Evolutionary conservation across 2,797 vertebrate species (phyloP), one percentile per base, ranked within the genome.

Genomic region (Melanogrammus aeglefinus): DNA sequence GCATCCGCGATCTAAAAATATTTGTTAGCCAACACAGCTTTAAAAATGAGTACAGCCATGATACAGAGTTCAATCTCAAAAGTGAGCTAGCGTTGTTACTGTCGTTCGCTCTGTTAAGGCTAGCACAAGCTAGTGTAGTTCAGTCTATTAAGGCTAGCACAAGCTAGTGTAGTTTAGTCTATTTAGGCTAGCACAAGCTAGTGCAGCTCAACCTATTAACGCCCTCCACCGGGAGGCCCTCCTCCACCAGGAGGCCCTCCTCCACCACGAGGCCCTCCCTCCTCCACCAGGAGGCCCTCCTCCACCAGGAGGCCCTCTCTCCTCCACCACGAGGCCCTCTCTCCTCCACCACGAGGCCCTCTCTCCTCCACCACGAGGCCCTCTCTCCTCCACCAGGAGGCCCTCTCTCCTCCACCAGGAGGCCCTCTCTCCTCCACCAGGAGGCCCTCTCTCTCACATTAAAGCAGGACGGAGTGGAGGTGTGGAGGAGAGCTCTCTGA

Each of bases 1-100:
- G 88, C 89, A 89, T 81, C 81, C 78, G 73, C 75, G 84, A 87
- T 85, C 84, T 89, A 89, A 91, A 91, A 89, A 88, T 90, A 90
- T 91, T 90, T 87, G 84, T 84, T 78, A 84, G 83, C 83, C 72
- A 79, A 84, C 77, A 86, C 82, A 72, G 76, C 76, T 77, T 82
- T 77, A 63, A 63, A 63, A 63, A 63, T 63, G 24, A 63, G 57
- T 63, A 63, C 57, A 63, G 57, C 57, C 57, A 63, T 63, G 57
- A 63, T 63, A 24, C 57, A 63, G 57, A 63, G 57, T 63, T 63
- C 57, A 24, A 63, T n/a, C 57, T 63, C 24, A 9, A 24, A 63
- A 18, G 57, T 63, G 9, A 63, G 57, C 57, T 14, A 16, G 44
- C 13, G 44, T n/a, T 6, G 47, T 51, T 21, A 38, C 47, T 13